phyloP scores from a whole-genome alignment of 2,888 invertebrate genomes.

The Loripinus fragilis region DNA sequence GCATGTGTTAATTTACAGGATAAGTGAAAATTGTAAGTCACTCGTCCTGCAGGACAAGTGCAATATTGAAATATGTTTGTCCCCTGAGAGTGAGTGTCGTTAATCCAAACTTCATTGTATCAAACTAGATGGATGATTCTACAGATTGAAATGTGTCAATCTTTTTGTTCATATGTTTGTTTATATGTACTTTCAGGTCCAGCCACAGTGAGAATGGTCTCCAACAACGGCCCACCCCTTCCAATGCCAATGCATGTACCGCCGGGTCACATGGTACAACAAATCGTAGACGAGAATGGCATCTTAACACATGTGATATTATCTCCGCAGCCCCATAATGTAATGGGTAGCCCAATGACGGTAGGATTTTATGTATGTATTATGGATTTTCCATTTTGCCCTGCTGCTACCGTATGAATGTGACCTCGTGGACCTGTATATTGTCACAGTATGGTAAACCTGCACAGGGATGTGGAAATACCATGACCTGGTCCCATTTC shows the following conservation, averaged over 20 bases:
- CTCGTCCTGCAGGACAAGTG: too few species aligned
- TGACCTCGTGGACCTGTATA: slow-evolving; percentile 30
- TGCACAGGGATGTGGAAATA: too few species aligned
- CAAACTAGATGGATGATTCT: too few species aligned
- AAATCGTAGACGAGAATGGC: slow-evolving; percentile 95
- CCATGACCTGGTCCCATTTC: too few species aligned
- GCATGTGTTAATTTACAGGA: too few species aligned
- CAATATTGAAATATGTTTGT: too few species aligned
- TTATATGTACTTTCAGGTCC: slow-evolving; percentile 87
- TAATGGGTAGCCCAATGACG: slow-evolving; percentile 78
- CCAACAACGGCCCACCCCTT: slow-evolving; percentile 90
- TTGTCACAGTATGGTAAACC: slow-evolving; percentile 18
- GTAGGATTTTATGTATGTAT: slow-evolving; percentile 81
- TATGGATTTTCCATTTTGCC: slow-evolving; percentile 83
- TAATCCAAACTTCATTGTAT: too few species aligned
- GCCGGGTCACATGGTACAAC: slow-evolving; percentile 95
- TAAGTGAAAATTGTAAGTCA: too few species aligned
- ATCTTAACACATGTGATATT: slow-evolving; percentile 95
- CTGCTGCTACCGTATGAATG: slow-evolving; percentile 27
- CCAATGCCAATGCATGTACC: slow-evolving; percentile 96
- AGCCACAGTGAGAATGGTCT: slow-evolving; percentile 93
- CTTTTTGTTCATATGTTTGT: too few species aligned
- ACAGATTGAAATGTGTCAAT: too few species aligned
- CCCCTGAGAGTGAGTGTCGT: too few species aligned
- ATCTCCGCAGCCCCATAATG: slow-evolving; percentile 86